Conservation (phyloP, 2,113 vertebrate genomes). For the Plecotus auritus region DNA sequence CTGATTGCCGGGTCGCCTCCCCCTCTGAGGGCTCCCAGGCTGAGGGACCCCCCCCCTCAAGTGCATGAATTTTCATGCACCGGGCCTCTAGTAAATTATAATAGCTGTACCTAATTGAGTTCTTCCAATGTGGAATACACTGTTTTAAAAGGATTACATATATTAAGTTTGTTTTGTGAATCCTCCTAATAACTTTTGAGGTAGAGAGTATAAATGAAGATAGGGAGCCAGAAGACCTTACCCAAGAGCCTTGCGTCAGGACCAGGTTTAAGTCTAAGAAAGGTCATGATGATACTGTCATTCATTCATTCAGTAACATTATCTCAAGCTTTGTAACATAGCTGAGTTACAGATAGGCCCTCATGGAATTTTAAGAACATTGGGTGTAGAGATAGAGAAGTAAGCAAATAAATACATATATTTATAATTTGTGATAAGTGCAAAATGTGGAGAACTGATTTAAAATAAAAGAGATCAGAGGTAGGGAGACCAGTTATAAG, state of each 20-base stretch:
- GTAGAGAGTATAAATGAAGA: background rate
- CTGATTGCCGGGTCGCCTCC: too few species aligned
- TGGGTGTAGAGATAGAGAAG: background rate
- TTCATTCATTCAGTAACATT: background rate
- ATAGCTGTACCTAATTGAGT: background rate
- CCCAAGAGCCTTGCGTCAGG: background rate
- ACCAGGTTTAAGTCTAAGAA: background rate
- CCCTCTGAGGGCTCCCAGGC: too few species aligned
- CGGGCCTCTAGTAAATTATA: background rate
- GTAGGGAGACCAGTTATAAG: background rate
- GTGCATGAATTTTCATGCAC: too few species aligned
- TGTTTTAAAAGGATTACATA: background rate
- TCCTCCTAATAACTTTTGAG: background rate
- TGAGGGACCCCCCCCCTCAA: too few species aligned
- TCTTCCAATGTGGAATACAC: background rate
- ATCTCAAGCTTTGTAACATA: background rate
- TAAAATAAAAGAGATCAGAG: background rate
- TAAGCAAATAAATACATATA: background rate
- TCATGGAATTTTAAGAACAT: conserved; percentile 5
- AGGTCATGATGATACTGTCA: background rate
- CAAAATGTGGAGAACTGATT: background rate
- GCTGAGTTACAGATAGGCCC: background rate
- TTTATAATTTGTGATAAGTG: background rate
- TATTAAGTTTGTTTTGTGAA: background rate
- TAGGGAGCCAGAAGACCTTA: background rate